Evolutionary conservation across 2,113 vertebrate genomes (phyloP).

Genomic region (Corapipo altera): DNA sequence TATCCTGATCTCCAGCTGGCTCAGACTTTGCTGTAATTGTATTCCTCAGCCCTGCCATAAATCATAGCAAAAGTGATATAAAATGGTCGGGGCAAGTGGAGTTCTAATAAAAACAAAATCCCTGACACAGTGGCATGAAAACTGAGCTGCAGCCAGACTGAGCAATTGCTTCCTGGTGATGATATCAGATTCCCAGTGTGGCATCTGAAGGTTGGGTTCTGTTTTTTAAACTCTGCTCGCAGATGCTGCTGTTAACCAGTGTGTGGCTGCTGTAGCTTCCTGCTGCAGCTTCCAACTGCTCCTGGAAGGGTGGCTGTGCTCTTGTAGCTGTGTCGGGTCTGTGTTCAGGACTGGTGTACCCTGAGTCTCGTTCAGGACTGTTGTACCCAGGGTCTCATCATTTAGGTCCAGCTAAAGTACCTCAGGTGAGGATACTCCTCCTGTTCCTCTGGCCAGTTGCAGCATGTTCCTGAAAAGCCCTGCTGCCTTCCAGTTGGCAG

Average conservation of each 20-base stretch:
- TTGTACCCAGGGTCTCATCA: neutral
- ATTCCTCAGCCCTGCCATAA: conserved; percentile 3
- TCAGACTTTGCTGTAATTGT: neutral
- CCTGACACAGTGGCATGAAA: neutral
- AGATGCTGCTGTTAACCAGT: neutral
- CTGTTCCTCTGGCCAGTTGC: neutral
- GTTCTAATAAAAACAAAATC: conserved; percentile 11
- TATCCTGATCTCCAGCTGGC: neutral
- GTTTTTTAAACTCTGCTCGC: neutral
- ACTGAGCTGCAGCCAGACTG: neutral
- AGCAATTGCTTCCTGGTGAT: neutral
- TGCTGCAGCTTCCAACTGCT: neutral
- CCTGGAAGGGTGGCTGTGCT: neutral
- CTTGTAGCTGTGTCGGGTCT: neutral
- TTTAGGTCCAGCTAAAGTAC: neutral
- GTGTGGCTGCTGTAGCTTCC: neutral
- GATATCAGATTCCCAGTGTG: neutral
- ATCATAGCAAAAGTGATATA: neutral
- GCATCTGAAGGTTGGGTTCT: neutral
- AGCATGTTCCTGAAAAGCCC: neutral
- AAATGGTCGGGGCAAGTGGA: neutral
- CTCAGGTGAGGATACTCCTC: neutral
- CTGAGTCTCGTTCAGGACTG: neutral
- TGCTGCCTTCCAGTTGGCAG: neutral
- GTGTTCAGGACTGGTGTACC: neutral